Evolutionary conservation across 2,113 vertebrate genomes (phyloP).

Genomic region (Leptocoma aspasia): DNA sequence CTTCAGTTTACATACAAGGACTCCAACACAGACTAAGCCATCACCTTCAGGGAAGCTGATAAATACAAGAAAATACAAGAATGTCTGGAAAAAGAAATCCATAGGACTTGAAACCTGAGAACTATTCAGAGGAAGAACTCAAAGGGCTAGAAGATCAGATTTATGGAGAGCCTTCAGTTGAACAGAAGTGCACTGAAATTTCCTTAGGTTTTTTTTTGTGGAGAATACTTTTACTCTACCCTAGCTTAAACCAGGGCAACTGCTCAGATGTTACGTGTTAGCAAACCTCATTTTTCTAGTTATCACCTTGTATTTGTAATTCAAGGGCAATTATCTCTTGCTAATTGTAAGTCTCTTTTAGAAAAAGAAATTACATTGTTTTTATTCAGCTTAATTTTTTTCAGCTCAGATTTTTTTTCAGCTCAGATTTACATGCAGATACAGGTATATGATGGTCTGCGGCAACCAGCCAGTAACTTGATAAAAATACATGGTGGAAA

Average conservation of each 20-base stretch:
- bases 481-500: conserved; percentile 1
- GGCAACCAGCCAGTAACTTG: not conserved
- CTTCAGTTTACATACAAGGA: not conserved
- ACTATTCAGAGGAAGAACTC: not conserved
- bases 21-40: not conserved
- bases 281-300: not conserved
- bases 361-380: not conserved
- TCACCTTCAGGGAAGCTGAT: not conserved
- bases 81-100: not conserved
- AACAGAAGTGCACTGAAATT: not conserved
- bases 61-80: not conserved
- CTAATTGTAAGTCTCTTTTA: not conserved
- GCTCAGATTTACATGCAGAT: not conserved
- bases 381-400: not conserved
- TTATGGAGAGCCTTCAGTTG: not conserved
- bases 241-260: not conserved
- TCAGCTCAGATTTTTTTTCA: not conserved
- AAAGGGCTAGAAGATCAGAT: not conserved
- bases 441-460: not conserved
- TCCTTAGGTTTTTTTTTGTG: not conserved
- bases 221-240: not conserved
- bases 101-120: not conserved
- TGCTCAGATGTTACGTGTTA: not conserved
- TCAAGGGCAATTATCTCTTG: not conserved
- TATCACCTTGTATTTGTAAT: not conserved